Evolutionary conservation across 2,797 vertebrate genomes (phyloP).

Genomic region (Karalla daura): DNA sequence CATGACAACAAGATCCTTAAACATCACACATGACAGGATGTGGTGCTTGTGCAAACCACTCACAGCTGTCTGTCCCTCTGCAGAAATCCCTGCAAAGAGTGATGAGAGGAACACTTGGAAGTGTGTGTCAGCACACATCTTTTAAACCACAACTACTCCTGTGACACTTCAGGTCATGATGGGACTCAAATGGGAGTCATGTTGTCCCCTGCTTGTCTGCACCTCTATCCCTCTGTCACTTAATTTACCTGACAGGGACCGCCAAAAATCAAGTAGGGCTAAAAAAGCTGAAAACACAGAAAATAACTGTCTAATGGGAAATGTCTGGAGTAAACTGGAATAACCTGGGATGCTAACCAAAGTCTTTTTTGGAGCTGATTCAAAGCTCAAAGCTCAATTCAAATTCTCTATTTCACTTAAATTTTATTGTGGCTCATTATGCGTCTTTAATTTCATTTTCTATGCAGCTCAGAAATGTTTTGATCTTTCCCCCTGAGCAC

Average conservation of each 20-base stretch:
- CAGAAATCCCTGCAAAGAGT: not conserved
- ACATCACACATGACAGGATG: not conserved
- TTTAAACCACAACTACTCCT: not conserved
- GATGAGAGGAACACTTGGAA: not conserved
- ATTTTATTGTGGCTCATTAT: not conserved
- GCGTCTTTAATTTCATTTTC: not conserved
- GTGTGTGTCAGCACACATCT: not conserved
- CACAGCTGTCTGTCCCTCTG: not conserved
- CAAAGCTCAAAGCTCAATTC: not conserved
- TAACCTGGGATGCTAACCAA: not conserved
- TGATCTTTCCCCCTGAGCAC: not conserved
- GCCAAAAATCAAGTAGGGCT: no score
- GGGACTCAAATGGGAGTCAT: not conserved
- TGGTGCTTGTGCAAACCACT: slow-evolving; percentile 3
- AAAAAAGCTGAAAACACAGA: no score
- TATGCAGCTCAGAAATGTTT: not conserved
- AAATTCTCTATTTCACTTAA: not conserved
- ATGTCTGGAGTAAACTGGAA: not conserved
- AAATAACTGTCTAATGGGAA: no score
- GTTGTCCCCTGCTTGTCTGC: not conserved
- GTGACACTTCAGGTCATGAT: not conserved
- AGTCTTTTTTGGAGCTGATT: not conserved
- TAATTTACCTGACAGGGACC: not conserved
- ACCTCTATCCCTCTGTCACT: not conserved
- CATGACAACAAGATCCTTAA: not conserved